Evolutionary conservation across 2,888 invertebrate genomes (phyloP), one percentile per base, ranked within the genome.

Genomic region (Chaetogeoica ovagalla): DNA sequence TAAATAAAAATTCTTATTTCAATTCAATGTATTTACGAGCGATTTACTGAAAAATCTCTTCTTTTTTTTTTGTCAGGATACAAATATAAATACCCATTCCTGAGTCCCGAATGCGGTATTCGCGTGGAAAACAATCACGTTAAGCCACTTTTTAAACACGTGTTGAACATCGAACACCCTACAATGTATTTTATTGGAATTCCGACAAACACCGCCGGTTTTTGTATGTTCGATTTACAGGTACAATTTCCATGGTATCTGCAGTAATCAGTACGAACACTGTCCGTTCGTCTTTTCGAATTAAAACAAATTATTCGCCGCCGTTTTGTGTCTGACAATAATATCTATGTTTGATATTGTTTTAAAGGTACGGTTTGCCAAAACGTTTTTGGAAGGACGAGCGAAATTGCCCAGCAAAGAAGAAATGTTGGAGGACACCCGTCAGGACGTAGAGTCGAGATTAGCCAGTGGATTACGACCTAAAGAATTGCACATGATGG

Each of bases 401-500:
- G 52, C 19, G 52, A 48, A 81, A 55, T 68, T 73, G 8, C 81
- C 74, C 19, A 81, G 68, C 48, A 74, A 70, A 57, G 60, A 82
- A 69, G 77, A 75, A 84, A 94, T 94, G 94, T 85, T 88, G 0
- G 85, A 84, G 17, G 90, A 91, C 76, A 91, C 90, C 83, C 87
- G 89, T 70, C 84, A 86, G 1, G 92, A 93, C 85, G 90, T 91
- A 85, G 84, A 87, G 68, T 87, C 88, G 15, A 89, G 91, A 19
- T 88, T 90, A 81, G 86, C 88, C 0, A 87, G 89, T 37, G 94
- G 94, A 0, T 89, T 91, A 84, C 89, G 90, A 19, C 90, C 90
- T 83, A 89, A 91, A 37, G 92, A 95, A 85, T 92, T 94, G 21
- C 95, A 96, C 86, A 92, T 96, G 92, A 94, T 93, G 0, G 90